Evolutionary conservation across 2,797 vertebrate species (phyloP), one percentile per base, ranked within the genome.

Genomic region (Fistularia commersonii): DNA sequence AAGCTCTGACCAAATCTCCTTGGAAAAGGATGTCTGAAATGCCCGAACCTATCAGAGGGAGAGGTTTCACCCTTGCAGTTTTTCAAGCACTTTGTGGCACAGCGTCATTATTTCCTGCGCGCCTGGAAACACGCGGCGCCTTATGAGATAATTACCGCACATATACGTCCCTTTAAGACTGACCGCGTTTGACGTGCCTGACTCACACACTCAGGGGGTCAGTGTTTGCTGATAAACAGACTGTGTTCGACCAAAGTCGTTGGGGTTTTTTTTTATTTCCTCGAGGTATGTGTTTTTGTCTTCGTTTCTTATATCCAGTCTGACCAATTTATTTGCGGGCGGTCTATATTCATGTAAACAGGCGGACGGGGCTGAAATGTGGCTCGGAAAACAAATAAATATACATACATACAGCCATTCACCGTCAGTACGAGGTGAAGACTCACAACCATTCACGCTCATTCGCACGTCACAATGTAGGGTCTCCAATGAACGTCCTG

Each of bases 71-170:
- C 68, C 45, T 32, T 60, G 48, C 31, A 41, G 52, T 79, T 74
- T 77, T 58, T 72, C 34, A 61, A 81, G 58, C 63, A 65, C 62
- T 67, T 63, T 71, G 61, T 35, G 56, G 58, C 55, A 41, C 51
- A 63, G 42, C 38, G 63, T 86, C 78, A 74, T 87, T 81, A 86
- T 86, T 86, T 81, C 70, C 60, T 51, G 61, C 66, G 59, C 66
- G 76, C 66, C 62, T 72, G 68, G 76, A 74, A 81, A 82, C 76
- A 69, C 47, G 33, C 68, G 36, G 66, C 64, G 67, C 68, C 62
- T 65, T 60, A 69, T 51, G 63, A 79, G 72, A 80, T 88, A 77
- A 88, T 88, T 84, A 85, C 64, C 68, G 68, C 68, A 79, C 64
- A 80, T 86, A 77, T 77, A 76, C 68, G 81, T 81, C 79, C 76